Base-by-base conservation (phyloP, 2,797 vertebrate species). In the Oceanodroma leucorhoa region DNA sequence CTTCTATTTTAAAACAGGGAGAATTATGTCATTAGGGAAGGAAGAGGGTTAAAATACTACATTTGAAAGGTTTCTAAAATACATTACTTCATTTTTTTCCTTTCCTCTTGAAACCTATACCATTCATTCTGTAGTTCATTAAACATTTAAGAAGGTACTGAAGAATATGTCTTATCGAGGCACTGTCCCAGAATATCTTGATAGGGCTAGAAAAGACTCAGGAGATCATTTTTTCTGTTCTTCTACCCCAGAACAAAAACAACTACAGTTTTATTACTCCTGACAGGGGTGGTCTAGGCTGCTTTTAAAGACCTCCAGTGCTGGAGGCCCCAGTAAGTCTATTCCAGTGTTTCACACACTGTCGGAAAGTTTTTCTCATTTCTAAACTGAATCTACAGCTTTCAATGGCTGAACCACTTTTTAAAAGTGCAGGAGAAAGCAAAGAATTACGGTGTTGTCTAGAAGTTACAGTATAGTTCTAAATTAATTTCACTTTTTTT, bases 401-500 rank as follows among this genome's bases (percentile, higher is more conserved):
- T 73, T 24, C 11, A 45, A 7, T 53, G 10, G 15, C 24, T 24
- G 30, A 76, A 43, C 1, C 1, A 36, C 4, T 5, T 64, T 22
- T 78, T 51, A 34, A 20, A 75, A 61, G 2, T 11, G 4, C 2
- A 70, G 6, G 8, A 61, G 11, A 50, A 81, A 77, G 30, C 1
- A 65, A 57, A 80, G 71, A 51, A 21, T 22, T 54, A 12, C 5
- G 23, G 2, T 1, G 1, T 19, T n/a, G 2, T 71, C 34, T 17
- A 32, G 30, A 77, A 54, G 9, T 45, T 69, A 21, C 2, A 4
- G 3, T 14, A 34, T 12, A 24, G 3, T 45, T 87, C 26, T 54
- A 43, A 82, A 75, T 40, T 0, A 55, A 57, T 70, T 30, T 10
- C 0, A 34, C 3, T 40, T 1, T 0, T 36, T 36, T 9, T 32